Conservation (phyloP, 1,140 invertebrate species). For the Macrobrachium rosenbergii region DNA sequence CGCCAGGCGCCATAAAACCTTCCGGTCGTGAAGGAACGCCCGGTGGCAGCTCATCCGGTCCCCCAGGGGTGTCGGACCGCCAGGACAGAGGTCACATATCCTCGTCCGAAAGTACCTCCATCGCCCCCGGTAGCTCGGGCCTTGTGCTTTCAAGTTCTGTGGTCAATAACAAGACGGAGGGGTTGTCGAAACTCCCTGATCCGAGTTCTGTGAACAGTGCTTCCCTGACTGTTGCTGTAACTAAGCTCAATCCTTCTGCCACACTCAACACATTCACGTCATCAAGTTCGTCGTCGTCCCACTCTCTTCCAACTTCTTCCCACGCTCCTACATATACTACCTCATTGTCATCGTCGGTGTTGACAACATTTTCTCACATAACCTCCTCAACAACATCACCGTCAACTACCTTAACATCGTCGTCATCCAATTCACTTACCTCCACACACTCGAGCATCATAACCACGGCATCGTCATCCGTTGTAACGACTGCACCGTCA, state of each 20-base stretch:
- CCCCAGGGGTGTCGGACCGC: conserved; percentile 18
- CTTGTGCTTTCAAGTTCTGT: neutral
- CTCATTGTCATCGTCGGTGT: conserved; percentile 37
- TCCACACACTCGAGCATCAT: conserved; percentile 21
- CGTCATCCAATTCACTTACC: conserved; percentile 23
- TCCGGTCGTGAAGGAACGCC: conserved; percentile 21
- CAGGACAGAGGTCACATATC: conserved; percentile 27
- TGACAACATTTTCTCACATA: conserved; percentile 35
- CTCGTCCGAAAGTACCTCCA: conserved; percentile 21
- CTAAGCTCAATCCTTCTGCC: conserved; percentile 33
- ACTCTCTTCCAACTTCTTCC: conserved; percentile 30
- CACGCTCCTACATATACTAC: conserved; percentile 34
- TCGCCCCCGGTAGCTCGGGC: conserved; percentile 45
- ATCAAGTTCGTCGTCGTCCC: neutral
- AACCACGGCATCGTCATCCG: conserved; percentile 43
- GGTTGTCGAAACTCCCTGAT: conserved; percentile 48
- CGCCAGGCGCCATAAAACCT: conserved; percentile 44
- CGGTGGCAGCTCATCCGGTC: conserved; percentile 34
- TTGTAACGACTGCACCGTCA: conserved; percentile 27
- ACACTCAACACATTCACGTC: conserved; percentile 53
- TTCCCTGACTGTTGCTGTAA: conserved; percentile 37
- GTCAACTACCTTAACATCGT: conserved; percentile 26
- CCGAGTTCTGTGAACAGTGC: conserved; percentile 39
- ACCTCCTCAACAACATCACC: conserved; percentile 32
- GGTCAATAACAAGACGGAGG: conserved; percentile 23